Evolutionary conservation across 2,888 invertebrate genomes (phyloP), one percentile per base, ranked within the genome.

Genomic region (Callosobruchus maculatus): DNA sequence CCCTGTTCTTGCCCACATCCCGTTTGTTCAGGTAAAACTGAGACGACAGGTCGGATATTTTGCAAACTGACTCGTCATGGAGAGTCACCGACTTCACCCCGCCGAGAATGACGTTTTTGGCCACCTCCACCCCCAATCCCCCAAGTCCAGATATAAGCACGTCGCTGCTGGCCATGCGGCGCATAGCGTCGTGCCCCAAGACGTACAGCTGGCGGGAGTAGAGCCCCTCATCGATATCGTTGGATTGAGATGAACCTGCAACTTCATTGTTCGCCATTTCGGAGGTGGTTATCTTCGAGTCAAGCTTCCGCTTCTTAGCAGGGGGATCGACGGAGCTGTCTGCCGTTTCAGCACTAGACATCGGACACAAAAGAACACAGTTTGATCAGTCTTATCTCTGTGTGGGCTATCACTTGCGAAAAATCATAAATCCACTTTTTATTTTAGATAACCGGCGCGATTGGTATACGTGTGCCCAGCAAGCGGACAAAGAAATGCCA

Each of bases 101-200:
- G 83, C 96, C 97, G 80, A 99, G 92, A 83, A 99, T 97, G 81
- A 99, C 95, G 89, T 99, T 99, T 89, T 99, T 99, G 9, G 99
- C 98, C 75, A 99, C 91, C 90, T 99, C 99, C 49, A 99, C 95
- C 71, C 99, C 99, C 72, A 99, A 92, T 72, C 98, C 98, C 73
- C 95, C 95, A 81, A 99, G 90, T 21, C 99, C 99, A 20, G 96
- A 97, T 82, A 99, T 92, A 77, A 99, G 92, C 74, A 99, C 96
- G 85, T 97, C 97, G 73, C 98, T 96, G 81, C 91, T 92, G 75
- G 97, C 97, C 97, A 99, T 98, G 78, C 97, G 94, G 76, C 96
- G 94, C 99, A 99, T 99, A 79, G 99, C 99, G 87, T 98, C 98
- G 88, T 98, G 98, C 1, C 99, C 99, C 84, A 99, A 91, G 71